Percentiles rank a stretch among this genome's conserved stretches.
phyloP scores from a whole-genome alignment of 2,797 vertebrate genomes.

The Pteropus rufus region DNA sequence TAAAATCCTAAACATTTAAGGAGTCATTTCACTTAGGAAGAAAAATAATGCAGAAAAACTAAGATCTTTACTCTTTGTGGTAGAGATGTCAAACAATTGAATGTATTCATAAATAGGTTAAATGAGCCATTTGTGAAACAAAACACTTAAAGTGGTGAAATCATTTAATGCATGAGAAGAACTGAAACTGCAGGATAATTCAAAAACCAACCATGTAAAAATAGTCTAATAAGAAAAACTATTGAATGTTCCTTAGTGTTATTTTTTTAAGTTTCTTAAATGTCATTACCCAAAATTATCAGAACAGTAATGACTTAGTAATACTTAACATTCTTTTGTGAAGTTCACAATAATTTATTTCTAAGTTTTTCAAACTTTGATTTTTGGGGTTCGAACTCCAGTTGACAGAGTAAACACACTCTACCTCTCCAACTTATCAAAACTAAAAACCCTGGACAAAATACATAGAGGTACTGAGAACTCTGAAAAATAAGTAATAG shows the following conservation, averaged over 20 bases:
- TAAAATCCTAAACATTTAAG: slow-evolving; percentile 32
- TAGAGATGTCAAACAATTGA: slow-evolving; percentile 19
- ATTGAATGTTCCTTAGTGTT: neutral
- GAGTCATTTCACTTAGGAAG: neutral
- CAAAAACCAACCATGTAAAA: neutral
- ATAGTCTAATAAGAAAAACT: neutral
- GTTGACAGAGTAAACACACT: neutral
- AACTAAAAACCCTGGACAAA: neutral
- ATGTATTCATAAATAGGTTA: slow-evolving; percentile 19
- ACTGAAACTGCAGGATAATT: slow-evolving; percentile 14
- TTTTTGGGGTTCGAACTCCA: neutral
- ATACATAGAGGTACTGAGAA: neutral
- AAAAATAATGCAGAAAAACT: neutral
- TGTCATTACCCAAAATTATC: neutral
- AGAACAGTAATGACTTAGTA: neutral
- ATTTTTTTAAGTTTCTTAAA: slow-evolving; percentile 28
- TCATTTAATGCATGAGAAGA: slow-evolving; percentile 17
- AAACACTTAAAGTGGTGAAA: neutral
- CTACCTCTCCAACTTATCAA: neutral
- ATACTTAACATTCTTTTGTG: neutral
- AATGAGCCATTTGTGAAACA: slow-evolving; percentile 7
- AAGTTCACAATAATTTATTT: neutral
- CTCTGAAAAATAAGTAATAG: neutral
- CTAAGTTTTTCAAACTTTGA: neutral
- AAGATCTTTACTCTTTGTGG: neutral